Conservation (phyloP, 1,140 invertebrate genomes). For the Daktulosphaira vitifoliae region DNA sequence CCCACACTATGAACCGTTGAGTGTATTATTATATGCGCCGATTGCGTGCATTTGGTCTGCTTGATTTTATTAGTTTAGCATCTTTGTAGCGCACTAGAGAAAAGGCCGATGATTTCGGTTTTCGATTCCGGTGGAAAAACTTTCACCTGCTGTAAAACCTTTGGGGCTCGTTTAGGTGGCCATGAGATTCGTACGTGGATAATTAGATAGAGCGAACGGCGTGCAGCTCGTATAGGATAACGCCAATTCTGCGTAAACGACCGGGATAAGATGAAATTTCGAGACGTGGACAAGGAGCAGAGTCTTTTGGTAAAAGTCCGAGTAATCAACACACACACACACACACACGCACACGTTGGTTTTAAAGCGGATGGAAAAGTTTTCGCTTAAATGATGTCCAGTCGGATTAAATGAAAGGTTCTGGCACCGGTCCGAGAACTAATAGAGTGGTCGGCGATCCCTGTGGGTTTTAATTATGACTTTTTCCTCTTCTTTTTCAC, state of each 20-base stretch:
- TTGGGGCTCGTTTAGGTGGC: not conserved
- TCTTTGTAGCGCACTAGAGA: too few species aligned
- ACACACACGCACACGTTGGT: not conserved
- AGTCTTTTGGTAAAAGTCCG: constrained; percentile 31
- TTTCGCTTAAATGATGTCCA: constrained; percentile 33
- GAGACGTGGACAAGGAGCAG: not conserved
- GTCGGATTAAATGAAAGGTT: constrained; percentile 32
- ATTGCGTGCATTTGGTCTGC: too few species aligned
- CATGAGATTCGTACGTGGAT: constrained; percentile 9
- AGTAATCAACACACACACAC: constrained; percentile 25
- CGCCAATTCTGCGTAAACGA: too few species aligned
- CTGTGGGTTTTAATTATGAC: constrained; percentile 33
- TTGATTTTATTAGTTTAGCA: too few species aligned
- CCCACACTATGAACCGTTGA: too few species aligned
- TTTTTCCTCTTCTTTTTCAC: not conserved
- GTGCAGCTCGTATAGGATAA: not conserved
- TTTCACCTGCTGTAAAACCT: not conserved
- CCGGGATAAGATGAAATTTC: too few species aligned
- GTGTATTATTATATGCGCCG: too few species aligned
- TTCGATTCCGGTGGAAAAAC: too few species aligned
- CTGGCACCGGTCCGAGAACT: constrained; percentile 31
- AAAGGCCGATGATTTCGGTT: too few species aligned
- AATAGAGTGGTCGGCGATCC: constrained; percentile 26
- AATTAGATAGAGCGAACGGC: constrained; percentile 2
- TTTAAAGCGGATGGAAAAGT: constrained; percentile 31